A percentile compares a stretch with the other conserved stretches of the same genome.
phyloP scores from a whole-genome alignment of 2,113 vertebrate genomes.

The Jacana jacana region DNA sequence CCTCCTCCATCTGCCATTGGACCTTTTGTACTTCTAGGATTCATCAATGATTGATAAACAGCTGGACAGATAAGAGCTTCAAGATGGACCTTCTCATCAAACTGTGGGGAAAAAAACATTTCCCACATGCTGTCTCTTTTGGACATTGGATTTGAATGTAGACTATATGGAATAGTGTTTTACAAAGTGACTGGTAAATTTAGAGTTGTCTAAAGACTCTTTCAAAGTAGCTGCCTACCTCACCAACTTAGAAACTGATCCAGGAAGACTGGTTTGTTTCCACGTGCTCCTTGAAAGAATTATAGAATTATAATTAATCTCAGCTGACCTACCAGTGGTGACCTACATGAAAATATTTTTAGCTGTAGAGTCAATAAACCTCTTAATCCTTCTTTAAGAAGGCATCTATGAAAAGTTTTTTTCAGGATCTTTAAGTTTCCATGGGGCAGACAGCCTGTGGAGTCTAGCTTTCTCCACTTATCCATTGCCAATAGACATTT shows the following conservation, averaged over 20 bases:
- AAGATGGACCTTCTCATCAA: background rate
- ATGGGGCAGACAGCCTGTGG: background rate
- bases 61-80: background rate
- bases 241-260: background rate
- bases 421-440: background rate
- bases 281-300: background rate
- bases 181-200: background rate
- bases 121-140: background rate
- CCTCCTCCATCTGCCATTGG: background rate
- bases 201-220: background rate
- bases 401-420: background rate
- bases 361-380: background rate
- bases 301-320: background rate
- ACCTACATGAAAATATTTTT: background rate
- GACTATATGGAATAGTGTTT: background rate
- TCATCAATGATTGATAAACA: background rate
- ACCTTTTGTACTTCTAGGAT: background rate
- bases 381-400: background rate
- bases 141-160: background rate
- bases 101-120: background rate
- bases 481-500: background rate
- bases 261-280: background rate
- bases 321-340: background rate
- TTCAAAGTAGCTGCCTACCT: background rate
- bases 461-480: background rate